Base-by-base conservation (phyloP, 2,113 vertebrate species). In the Aphelocoma coerulescens region DNA sequence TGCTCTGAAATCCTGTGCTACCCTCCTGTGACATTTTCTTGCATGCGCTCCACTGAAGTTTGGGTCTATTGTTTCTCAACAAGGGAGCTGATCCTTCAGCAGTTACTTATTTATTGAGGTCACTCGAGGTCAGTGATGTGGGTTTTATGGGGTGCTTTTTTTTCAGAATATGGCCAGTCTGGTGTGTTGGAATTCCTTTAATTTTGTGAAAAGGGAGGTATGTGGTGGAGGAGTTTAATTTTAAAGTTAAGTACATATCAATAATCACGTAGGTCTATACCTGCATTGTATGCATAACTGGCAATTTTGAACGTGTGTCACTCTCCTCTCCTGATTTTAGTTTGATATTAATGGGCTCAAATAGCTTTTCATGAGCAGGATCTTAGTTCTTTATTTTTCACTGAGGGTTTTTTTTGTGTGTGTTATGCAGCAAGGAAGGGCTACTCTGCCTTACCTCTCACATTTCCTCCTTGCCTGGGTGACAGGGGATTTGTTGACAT, bases 401-500 rank as follows among this genome's bases (percentile, higher is more conserved):
- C 39, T 39, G 85, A 87, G 28, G 68, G 22, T 5, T 75, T 78
- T 69, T 69, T 62, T 17, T 43, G 26, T 49, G 32, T 84, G 43
- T 91, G 13, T 89, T 90, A 71, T 19, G 66, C 67, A 96, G 73
- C 62, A 85, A 85, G 58, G 52, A 96, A 94, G 86, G 90, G 92
- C 91, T 91, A 95, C 77, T 78, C 6, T 81, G 77, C 81, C 85
- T 96, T 96, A 96, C 96, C 67, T 96, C 96, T 98, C 93, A 91
- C 93, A 97, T 97, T 97, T 97, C 88, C 82, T 97, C 58, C 95
- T 88, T 97, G 96, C 88, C 84, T 91, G 86, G 86, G 92, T 89
- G 90, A 85, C 94, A 94, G 65, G 97, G 96, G 93, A 97, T 98
- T 97, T 97, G 97, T 97, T 98, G 97, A 97, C 96, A 98, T 98